A percentile compares a stretch with the other conserved stretches of the same genome.
phyloP scores from a whole-genome alignment of 2,797 vertebrate species.

The Macroramphosus scolopax region DNA sequence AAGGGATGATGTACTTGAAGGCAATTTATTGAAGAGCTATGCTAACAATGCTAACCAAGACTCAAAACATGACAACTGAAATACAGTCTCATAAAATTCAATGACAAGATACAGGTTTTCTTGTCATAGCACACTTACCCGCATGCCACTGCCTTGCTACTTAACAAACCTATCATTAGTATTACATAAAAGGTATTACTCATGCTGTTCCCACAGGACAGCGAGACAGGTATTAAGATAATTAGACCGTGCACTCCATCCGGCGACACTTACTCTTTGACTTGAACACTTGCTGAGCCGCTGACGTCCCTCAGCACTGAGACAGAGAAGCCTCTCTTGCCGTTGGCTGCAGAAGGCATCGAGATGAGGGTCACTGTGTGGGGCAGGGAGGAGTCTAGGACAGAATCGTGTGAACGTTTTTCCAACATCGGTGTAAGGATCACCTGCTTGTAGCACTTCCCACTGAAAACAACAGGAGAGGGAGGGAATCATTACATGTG shows the following conservation, averaged over 20 bases:
- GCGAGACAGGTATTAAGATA: no score
- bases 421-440: constrained; percentile 93
- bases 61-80: no score
- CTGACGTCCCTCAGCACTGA: constrained; percentile 82
- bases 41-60: no score
- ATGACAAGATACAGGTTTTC: no score
- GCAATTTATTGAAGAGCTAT: no score
- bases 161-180: constrained; percentile 39
- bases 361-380: constrained; percentile 94
- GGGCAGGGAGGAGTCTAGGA: constrained; percentile 87
- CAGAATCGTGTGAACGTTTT: constrained; percentile 85
- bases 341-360: constrained; percentile 90
- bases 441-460: constrained; percentile 94
- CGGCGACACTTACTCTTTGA: constrained; percentile 90
- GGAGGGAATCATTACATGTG: not conserved
- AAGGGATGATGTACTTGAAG: no score
- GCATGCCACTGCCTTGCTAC: constrained; percentile 10
- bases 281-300: constrained; percentile 85
- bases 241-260: not conserved
- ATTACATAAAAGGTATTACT: constrained; percentile 44
- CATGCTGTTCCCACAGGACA: constrained; percentile 20
- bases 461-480: constrained; percentile 72
- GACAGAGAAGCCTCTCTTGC: constrained; percentile 90
- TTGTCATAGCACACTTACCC: no score
- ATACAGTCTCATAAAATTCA: no score